Percentiles rank a stretch among this genome's conserved stretches.
These are phyloP conservation scores for Dromiciops gliroides DNA, from an alignment of 2,113 vertebrate species.

Conservation along the genomic window DNA sequence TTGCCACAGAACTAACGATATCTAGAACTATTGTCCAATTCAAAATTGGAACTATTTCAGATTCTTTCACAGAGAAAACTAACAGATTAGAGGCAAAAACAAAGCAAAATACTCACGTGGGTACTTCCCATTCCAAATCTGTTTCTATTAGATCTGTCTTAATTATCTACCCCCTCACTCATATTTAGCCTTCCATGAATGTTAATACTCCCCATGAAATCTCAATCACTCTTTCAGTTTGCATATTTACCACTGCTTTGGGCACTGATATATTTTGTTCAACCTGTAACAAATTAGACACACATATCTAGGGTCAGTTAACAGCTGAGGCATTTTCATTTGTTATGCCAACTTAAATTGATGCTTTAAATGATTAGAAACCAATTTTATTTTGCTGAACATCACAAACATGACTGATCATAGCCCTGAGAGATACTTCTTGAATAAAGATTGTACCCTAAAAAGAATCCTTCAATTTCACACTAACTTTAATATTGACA, in stretches of 20 bases:
- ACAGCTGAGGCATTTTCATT: not conserved
- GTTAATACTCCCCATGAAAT: conserved; percentile 36
- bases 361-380: conserved; percentile 31
- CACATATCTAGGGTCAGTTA: not conserved
- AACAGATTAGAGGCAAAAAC: conserved; percentile 17
- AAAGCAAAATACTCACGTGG: conserved; percentile 28
- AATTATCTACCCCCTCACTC: conserved; percentile 51
- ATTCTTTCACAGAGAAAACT: conserved; percentile 26
- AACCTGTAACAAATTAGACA: conserved; percentile 11
- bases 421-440: not conserved
- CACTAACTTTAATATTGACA: not conserved
- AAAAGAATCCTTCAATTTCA: conserved; percentile 8
- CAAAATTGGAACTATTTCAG: conserved; percentile 5
- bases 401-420: not conserved
- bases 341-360: not conserved
- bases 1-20: conserved; percentile 48
- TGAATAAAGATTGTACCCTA: not conserved
- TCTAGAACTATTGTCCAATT: conserved; percentile 45
- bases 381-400: not conserved
- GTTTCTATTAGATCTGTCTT: conserved; percentile 51
- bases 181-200: conserved; percentile 46
- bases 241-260: not conserved
- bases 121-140: conserved; percentile 53
- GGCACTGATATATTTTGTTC: conserved; percentile 1
- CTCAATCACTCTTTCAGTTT: not conserved